phyloP scores from a whole-genome alignment of 2,888 invertebrate species.

The Amphimallon solstitiale region DNA sequence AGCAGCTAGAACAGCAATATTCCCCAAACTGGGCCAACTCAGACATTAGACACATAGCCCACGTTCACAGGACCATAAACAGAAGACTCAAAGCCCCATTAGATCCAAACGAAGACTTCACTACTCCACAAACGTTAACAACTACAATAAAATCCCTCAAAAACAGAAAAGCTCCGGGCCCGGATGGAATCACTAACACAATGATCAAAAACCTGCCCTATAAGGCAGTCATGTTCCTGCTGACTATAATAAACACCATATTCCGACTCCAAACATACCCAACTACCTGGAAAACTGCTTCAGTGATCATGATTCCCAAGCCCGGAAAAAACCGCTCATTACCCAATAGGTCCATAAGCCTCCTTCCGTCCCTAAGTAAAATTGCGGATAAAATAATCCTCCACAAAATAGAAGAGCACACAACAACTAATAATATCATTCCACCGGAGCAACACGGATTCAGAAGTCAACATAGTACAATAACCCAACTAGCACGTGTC shows the following conservation, averaged over 20 bases:
- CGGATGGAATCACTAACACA: not conserved
- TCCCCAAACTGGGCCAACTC: too few species aligned
- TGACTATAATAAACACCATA: not conserved
- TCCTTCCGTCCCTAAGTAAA: not conserved
- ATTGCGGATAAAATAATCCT: not conserved
- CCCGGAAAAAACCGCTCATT: not conserved
- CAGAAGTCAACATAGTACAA: not conserved
- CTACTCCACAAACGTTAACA: not conserved
- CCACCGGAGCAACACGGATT: not conserved
- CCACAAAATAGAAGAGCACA: not conserved
- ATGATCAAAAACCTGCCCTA: not conserved
- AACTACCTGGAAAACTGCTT: not conserved
- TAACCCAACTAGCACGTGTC: not conserved
- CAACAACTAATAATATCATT: too few species aligned
- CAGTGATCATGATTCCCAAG: conserved; percentile 3
- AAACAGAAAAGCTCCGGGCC: not conserved
- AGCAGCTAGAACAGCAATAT: too few species aligned
- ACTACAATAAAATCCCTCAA: too few species aligned
- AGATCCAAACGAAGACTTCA: too few species aligned
- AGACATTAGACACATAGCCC: too few species aligned
- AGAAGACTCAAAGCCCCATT: too few species aligned
- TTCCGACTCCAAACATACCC: not conserved
- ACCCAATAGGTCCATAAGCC: not conserved
- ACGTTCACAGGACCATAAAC: too few species aligned
- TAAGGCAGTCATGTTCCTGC: not conserved